phyloP scores from a whole-genome alignment of 2,797 vertebrate genomes.

The Cynopterus sphinx region DNA sequence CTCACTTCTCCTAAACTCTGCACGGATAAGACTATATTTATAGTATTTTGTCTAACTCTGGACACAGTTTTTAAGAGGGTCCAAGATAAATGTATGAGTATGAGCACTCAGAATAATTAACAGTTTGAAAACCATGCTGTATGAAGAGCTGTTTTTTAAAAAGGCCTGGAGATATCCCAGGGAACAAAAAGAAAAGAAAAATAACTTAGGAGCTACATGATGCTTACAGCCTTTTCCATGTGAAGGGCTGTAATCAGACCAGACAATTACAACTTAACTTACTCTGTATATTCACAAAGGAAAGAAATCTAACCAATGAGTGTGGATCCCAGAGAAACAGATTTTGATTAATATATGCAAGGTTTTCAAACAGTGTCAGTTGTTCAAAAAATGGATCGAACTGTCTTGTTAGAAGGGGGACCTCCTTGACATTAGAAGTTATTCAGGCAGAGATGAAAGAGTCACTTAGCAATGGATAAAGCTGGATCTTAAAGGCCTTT shows the following conservation, averaged over 20 bases:
- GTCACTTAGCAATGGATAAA: neutral
- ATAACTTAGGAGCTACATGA: neutral
- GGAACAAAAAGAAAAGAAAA: slow-evolving; percentile 22
- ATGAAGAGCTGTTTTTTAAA: neutral
- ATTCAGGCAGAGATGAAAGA: neutral
- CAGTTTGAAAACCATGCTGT: neutral
- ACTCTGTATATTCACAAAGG: neutral
- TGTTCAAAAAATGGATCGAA: neutral
- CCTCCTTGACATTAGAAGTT: neutral
- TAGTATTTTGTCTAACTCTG: neutral
- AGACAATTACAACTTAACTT: neutral
- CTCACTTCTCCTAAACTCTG: neutral
- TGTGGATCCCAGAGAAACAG: neutral
- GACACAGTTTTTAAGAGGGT: neutral
- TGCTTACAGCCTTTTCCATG: neutral
- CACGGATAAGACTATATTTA: neutral
- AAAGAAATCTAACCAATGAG: neutral
- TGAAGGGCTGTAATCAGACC: neutral
- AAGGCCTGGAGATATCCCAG: neutral
- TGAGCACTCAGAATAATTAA: neutral
- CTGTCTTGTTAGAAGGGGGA: neutral
- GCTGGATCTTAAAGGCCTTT: neutral
- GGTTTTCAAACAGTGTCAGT: neutral
- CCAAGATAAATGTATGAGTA: neutral
- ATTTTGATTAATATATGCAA: neutral